Evolutionary conservation across 2,888 invertebrate genomes (phyloP).

Genomic region (Eupithecia abbreviata): DNA sequence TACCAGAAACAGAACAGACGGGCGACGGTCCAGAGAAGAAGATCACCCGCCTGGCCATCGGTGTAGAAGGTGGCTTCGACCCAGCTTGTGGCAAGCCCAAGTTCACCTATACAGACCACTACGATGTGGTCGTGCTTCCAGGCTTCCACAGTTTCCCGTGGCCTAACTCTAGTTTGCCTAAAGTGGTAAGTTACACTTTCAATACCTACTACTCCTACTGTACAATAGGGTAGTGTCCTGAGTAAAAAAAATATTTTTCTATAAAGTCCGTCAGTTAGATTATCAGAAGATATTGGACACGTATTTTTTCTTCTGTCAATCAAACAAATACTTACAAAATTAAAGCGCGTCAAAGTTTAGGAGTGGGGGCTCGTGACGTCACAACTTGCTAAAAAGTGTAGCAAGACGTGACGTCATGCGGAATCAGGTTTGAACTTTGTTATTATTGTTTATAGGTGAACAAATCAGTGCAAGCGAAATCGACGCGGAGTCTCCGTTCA

Average conservation of each 20-base stretch:
- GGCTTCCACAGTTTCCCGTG: constrained; percentile 88
- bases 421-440: too few species aligned
- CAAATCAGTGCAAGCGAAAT: constrained; percentile 89
- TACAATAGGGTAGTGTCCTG: too few species aligned
- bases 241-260: too few species aligned
- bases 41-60: constrained; percentile 97
- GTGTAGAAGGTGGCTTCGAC: constrained; percentile 97
- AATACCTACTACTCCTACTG: too few species aligned
- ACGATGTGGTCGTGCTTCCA: constrained; percentile 91
- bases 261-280: too few species aligned
- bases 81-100: constrained; percentile 88
- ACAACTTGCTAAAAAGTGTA: too few species aligned
- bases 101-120: constrained; percentile 90
- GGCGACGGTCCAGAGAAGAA: constrained; percentile 96
- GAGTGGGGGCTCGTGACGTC: too few species aligned
- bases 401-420: too few species aligned
- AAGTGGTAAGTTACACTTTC: constrained; percentile 82
- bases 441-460: constrained; percentile 71
- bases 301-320: too few species aligned
- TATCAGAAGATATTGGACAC: too few species aligned
- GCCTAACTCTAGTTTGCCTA: constrained; percentile 90
- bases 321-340: too few species aligned
- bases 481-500: constrained; percentile 93
- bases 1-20: constrained; percentile 85
- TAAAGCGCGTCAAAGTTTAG: too few species aligned